Evolutionary conservation across 35 echinoderm and acorn worm species (phyloP), one percentile per base, ranked within the genome.

Genomic region (Apostichopus californicus): DNA sequence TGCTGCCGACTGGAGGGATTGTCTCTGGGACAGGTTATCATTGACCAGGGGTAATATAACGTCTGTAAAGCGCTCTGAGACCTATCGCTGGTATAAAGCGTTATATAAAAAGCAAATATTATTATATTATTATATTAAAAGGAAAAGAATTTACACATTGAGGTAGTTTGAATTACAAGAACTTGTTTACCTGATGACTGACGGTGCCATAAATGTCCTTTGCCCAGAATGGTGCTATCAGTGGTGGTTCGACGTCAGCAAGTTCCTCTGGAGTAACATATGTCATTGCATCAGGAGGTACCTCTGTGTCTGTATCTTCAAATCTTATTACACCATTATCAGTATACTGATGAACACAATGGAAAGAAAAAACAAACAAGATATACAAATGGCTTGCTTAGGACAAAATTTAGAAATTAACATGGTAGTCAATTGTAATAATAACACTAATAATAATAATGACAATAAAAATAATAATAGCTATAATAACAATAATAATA

Each of bases 251-350:
- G 64, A 18, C 11, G 64, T 68, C 64, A 68, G 6, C 64, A 68
- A 68, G 64, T 9, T 68, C 64, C 64, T 68, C 64, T 14, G 64
- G 64, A 68, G 6, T 11, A 18, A 14, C 18, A 18, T 68, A 18
- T 46, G 34, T 46, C 11, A 68, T 68, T 68, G 64, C 64, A 68
- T 11, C 18, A 68, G 64, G 11, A 4, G 64, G 18, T 68, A 68
- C 64, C 18, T 68, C 80, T 55, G 46, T 53, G 55, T 34, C 25
- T 83, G 55, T 46, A 46, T 46, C 34, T 46, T 46, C 11, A 56
- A 83, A 83, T 18, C 34, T 17, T 83, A 83, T 83, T 18, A 83
- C 80, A 11, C 80, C 80, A 83, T 83, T 83, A 9, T 83, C 80
- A 83, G 80, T 55, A 55, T 55, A 83, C 80, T 83, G 25, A 55